phyloP scores from a whole-genome alignment of 2,113 vertebrate genomes.

The Corvus moneduloides region DNA sequence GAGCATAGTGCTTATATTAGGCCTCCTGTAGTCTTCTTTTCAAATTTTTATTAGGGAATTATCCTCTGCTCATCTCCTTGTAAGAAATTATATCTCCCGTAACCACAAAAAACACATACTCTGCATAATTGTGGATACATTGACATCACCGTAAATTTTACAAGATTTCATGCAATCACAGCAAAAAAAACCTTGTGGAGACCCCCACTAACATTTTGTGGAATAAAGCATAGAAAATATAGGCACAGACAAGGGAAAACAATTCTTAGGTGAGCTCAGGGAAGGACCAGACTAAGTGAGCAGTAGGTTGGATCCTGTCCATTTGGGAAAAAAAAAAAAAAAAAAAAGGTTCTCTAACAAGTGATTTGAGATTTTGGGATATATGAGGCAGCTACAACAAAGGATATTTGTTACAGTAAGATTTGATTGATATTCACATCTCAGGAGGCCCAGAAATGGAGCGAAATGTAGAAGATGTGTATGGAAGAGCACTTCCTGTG shows the following conservation, averaged over 20 bases:
- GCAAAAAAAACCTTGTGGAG: background rate
- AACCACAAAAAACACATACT: background rate
- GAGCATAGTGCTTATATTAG: background rate
- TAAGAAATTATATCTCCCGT: background rate
- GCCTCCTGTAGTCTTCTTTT: background rate
- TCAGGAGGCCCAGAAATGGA: background rate
- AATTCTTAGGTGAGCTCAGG: background rate
- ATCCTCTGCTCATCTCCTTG: background rate
- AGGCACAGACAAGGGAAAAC: background rate
- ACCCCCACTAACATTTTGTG: background rate
- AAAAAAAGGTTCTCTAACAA: background rate
- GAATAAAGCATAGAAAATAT: background rate
- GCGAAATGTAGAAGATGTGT: background rate
- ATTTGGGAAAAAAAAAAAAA: background rate
- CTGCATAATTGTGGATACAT: background rate
- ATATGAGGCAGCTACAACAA: background rate
- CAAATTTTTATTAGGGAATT: background rate
- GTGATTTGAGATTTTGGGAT: background rate
- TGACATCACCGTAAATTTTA: background rate
- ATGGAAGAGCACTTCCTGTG: background rate
- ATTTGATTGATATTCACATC: background rate
- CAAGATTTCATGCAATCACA: background rate
- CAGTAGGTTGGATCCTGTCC: accelerated
- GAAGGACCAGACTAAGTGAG: background rate
- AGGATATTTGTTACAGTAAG: background rate